Percentiles rank a stretch among this genome's conserved stretches.
These are phyloP conservation scores for Bruchidius siliquastri DNA, from an alignment of 2,888 invertebrate genomes.

Conservation along the genomic window DNA sequence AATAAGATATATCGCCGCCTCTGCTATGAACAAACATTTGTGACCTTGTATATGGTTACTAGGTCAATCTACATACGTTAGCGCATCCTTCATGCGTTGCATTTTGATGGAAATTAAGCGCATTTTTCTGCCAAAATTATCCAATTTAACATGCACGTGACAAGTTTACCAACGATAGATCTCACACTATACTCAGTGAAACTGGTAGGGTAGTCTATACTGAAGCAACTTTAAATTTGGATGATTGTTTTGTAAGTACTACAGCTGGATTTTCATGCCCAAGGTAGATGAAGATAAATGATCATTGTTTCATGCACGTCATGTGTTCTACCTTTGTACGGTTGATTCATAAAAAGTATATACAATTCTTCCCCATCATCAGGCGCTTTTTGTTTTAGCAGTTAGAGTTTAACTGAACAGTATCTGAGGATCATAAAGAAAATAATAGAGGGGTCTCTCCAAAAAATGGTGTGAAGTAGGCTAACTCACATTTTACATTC, in stretches of 20 bases:
- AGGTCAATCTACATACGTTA: neutral
- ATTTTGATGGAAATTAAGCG: neutral
- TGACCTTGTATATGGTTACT: neutral
- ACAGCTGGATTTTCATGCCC: neutral
- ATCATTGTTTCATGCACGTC: no score
- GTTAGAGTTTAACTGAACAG: no score
- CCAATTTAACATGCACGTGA: neutral
- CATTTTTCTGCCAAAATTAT: neutral
- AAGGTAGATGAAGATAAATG: neutral
- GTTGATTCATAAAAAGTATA: no score
- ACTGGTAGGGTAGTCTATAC: neutral
- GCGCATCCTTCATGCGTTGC: neutral
- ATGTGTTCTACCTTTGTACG: no score
- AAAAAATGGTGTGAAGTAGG: no score
- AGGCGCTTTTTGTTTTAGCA: no score
- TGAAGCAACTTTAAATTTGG: neutral
- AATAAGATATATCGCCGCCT: neutral
- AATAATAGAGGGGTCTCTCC: no score
- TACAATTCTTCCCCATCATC: no score
- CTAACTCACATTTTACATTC: no score
- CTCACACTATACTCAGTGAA: neutral
- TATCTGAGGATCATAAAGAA: no score
- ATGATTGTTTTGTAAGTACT: neutral
- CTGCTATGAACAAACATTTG: neutral
- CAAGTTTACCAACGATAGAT: neutral